A percentile compares a stretch with the other conserved stretches of the same genome.
Conservation (phyloP, 92 coral and sea anemone species). For the Phenganax stokvisi region DNA sequence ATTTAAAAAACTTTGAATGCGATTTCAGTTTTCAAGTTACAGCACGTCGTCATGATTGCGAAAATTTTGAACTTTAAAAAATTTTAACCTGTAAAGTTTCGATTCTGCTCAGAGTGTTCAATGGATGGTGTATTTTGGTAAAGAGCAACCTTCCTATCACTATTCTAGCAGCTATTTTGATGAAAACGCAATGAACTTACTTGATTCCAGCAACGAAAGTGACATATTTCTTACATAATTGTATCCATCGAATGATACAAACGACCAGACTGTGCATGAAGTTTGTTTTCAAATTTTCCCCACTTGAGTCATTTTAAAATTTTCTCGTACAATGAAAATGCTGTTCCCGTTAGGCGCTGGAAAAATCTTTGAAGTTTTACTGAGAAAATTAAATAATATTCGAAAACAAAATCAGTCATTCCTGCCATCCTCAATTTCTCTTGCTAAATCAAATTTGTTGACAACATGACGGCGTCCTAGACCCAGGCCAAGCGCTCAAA, state of each 20-base stretch:
- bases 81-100: neutral
- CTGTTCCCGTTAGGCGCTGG: neutral
- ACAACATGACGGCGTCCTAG: conserved; percentile 12
- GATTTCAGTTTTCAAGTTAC: neutral
- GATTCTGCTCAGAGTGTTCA: no score
- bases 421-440: neutral
- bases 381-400: neutral
- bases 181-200: no score
- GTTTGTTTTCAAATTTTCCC: no score
- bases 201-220: no score
- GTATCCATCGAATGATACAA: no score
- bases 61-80: neutral
- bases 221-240: no score
- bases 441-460: neutral
- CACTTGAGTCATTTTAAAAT: no score
- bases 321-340: no score
- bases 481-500: conserved; percentile 5
- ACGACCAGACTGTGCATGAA: no score
- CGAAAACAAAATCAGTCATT: neutral
- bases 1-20: neutral
- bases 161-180: no score
- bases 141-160: no score
- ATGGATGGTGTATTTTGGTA: no score
- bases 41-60: neutral
- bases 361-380: neutral